Base-by-base conservation (phyloP, 2,888 invertebrate genomes). In the Aradus depressus region DNA sequence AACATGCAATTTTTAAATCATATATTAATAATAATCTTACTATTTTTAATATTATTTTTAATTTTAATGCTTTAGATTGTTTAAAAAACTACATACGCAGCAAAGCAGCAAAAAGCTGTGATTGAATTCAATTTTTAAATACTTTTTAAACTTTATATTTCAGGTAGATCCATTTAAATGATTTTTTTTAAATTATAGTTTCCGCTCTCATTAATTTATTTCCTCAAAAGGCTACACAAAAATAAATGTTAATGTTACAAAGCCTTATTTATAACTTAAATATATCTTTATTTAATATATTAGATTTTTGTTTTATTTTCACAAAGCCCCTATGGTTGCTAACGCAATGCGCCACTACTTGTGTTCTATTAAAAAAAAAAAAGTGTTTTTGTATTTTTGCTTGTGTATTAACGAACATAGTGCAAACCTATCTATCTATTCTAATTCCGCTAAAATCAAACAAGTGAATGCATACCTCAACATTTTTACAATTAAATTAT, bases 101-200 rank as follows among this genome's bases (percentile, higher is more conserved):
- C 52, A 25, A 52, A 52, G 52, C 52, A 28, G 32, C 51, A 37
- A 38, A 12, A 51, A 51, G 44, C 44, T 44, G 44, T n/a, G n/a
- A n/a, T n/a, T n/a, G n/a, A n/a, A n/a, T n/a, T n/a, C n/a, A n/a
- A n/a, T n/a, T n/a, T n/a, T n/a, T n/a, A n/a, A n/a, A n/a, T n/a
- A n/a, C n/a, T n/a, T n/a, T n/a, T n/a, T n/a, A n/a, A n/a, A n/a
- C n/a, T n/a, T n/a, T n/a, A n/a, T n/a, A n/a, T n/a, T n/a, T n/a
- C n/a, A n/a, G n/a, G n/a, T n/a, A 32, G 19, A 26, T 19, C 22
- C 39, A 26, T 6, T 22, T 16, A 32, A 21, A 31, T 39, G 14
- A 18, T 49, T 34, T 19, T 34, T 34, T 2, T 14, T 31, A 35
- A 31, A 31, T 31, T 31, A 12, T 31, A 10, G 8, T 34, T 34